Conservation (phyloP, 2,888 invertebrate species). For the Bruchidius siliquastri region DNA sequence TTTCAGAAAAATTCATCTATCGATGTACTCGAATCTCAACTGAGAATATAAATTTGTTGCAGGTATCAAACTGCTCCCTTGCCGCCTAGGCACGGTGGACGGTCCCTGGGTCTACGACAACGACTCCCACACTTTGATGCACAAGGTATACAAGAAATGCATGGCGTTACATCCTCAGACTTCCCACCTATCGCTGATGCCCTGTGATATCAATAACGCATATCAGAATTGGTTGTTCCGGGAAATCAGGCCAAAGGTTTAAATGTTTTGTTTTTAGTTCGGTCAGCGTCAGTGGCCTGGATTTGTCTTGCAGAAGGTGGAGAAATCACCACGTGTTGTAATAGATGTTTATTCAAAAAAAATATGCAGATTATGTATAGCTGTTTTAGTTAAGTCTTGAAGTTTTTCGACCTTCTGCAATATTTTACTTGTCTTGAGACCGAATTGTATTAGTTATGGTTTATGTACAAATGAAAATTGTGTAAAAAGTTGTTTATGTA, state of each 20-base stretch:
- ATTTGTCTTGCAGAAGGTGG: no score
- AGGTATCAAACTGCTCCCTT: conserved; percentile 80
- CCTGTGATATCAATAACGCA: conserved; percentile 80
- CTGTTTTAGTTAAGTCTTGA: no score
- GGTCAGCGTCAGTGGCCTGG: background rate
- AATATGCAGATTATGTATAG: no score
- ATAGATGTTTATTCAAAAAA: no score
- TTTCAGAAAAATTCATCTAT: no score
- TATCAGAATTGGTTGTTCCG: conserved; percentile 87
- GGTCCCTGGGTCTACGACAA: conserved; percentile 94
- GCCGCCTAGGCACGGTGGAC: conserved; percentile 86
- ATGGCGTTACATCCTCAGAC: conserved; percentile 80
- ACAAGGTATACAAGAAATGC: conserved; percentile 75
- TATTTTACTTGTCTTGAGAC: background rate
- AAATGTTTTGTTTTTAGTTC: conserved; percentile 9
- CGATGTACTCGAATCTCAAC: no score
- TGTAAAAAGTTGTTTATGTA: background rate
- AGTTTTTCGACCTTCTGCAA: background rate
- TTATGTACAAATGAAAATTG: background rate
- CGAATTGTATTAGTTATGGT: background rate
- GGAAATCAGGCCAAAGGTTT: conserved; percentile 59
- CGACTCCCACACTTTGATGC: conserved; percentile 65
- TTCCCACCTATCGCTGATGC: conserved; percentile 69
- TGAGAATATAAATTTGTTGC: background rate
- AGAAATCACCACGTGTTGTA: no score